phyloP scores from a whole-genome alignment of 2,797 vertebrate species.

The Parauchenoglanis punctatus region DNA sequence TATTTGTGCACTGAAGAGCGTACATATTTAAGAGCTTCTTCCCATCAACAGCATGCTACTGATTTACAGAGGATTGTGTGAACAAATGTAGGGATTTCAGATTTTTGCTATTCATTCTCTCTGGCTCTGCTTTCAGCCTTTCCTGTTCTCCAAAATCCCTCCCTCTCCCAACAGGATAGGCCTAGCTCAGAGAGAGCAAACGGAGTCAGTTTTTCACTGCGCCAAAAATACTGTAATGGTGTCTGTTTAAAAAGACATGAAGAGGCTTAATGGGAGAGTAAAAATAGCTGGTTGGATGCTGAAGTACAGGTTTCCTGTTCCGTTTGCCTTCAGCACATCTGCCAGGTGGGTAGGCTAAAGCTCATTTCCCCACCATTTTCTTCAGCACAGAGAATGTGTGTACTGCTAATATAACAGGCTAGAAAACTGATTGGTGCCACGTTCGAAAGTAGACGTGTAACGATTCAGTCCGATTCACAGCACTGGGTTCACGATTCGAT shows the following conservation, averaged over 20 bases:
- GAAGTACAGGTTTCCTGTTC: slow-evolving; percentile 35
- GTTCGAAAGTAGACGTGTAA: too few relatives aligned
- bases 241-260: slow-evolving; percentile 69
- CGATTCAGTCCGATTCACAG: too few relatives aligned
- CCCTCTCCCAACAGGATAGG: neutral
- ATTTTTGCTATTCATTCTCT: neutral
- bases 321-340: slow-evolving; percentile 51
- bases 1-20: neutral
- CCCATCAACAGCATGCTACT: neutral
- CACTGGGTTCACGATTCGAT: too few relatives aligned
- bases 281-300: slow-evolving; percentile 64
- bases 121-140: slow-evolving; percentile 10
- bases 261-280: slow-evolving; percentile 67
- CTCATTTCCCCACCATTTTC: neutral
- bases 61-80: neutral
- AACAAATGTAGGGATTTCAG: neutral
- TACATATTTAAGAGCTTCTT: neutral
- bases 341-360: slow-evolving; percentile 41
- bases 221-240: slow-evolving; percentile 45
- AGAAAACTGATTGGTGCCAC: too few relatives aligned
- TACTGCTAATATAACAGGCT: neutral
- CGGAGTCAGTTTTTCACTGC: slow-evolving; percentile 25
- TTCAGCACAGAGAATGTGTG: neutral
- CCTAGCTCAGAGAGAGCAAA: slow-evolving; percentile 5
- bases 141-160: slow-evolving; percentile 27